A percentile compares a stretch with the other conserved stretches of the same genome.
Evolutionary conservation across 1,140 invertebrate species (phyloP).

Genomic region (Leptoteleia sp.): DNA sequence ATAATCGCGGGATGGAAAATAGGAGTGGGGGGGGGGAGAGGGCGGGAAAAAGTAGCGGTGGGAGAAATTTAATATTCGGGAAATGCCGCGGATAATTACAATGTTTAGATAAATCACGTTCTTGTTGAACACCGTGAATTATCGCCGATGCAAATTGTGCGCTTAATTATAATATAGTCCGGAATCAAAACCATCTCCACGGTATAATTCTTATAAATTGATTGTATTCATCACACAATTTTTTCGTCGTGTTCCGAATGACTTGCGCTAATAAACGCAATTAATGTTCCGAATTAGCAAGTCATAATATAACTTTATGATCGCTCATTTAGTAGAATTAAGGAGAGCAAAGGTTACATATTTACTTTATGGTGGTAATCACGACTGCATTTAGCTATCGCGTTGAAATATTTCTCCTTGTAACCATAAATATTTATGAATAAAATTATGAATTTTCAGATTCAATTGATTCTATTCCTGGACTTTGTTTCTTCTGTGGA

Average conservation of each 20-base stretch:
- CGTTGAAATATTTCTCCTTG: neutral
- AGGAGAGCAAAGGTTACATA: constrained; percentile 55
- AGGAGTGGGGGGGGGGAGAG: no score
- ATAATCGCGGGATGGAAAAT: no score
- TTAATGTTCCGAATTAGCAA: constrained; percentile 57
- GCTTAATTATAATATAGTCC: constrained; percentile 25
- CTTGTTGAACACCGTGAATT: constrained; percentile 20
- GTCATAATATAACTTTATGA: constrained; percentile 61
- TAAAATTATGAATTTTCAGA: neutral
- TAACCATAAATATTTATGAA: constrained; percentile 27
- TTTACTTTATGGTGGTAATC: constrained; percentile 41
- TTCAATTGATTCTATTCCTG: neutral
- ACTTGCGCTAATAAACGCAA: constrained; percentile 57
- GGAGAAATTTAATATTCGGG: no score
- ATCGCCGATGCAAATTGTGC: constrained; percentile 26
- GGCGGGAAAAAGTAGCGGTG: no score
- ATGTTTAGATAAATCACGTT: constrained; percentile 8
- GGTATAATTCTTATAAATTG: constrained; percentile 57
- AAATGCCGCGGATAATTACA: no score
- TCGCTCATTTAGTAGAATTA: constrained; percentile 55
- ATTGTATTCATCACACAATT: constrained; percentile 55
- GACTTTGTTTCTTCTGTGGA: neutral
- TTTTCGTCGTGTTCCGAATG: constrained; percentile 53
- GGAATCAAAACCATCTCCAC: constrained; percentile 36
- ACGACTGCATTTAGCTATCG: constrained; percentile 26